Conservation (phyloP, 2,113 vertebrate species). For the Caloenas nicobarica region DNA sequence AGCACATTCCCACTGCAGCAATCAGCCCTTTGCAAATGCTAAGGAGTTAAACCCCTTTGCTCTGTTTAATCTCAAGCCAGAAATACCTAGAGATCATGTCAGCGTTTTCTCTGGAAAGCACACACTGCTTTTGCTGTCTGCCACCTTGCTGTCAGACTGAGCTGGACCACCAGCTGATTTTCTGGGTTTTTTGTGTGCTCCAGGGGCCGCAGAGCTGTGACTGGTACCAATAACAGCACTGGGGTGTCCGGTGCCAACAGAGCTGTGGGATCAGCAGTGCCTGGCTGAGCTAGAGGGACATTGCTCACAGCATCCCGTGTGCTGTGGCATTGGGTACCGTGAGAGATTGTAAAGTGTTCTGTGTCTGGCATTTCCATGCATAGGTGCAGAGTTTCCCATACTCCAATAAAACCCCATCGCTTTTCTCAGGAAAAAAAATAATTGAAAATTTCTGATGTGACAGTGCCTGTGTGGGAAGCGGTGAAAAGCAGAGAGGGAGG, state of each 20-base stretch:
- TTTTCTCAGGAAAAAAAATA: neutral
- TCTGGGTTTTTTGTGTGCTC: neutral
- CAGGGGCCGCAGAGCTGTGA: neutral
- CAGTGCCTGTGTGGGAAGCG: neutral
- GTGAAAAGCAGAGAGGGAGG: neutral
- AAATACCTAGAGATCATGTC: neutral
- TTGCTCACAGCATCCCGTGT: accelerated
- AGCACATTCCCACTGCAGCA: neutral
- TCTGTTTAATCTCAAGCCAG: neutral
- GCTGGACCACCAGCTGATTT: neutral
- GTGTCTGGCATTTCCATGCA: too few relatives aligned
- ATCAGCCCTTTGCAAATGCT: neutral
- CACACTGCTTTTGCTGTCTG: neutral
- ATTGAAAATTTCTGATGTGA: neutral
- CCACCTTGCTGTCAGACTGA: neutral
- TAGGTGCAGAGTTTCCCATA: neutral
- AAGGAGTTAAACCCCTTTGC: neutral
- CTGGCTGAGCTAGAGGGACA: neutral
- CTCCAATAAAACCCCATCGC: neutral
- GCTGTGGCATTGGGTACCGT: too few relatives aligned
- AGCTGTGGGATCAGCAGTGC: accelerated
- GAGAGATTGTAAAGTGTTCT: neutral
- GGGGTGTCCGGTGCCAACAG: neutral
- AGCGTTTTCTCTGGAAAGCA: neutral
- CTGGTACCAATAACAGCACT: accelerated